A percentile compares a stretch with the other conserved stretches of the same genome.
phyloP scores from a whole-genome alignment of 2,888 invertebrate species.

The Pristionchus arcanus region DNA sequence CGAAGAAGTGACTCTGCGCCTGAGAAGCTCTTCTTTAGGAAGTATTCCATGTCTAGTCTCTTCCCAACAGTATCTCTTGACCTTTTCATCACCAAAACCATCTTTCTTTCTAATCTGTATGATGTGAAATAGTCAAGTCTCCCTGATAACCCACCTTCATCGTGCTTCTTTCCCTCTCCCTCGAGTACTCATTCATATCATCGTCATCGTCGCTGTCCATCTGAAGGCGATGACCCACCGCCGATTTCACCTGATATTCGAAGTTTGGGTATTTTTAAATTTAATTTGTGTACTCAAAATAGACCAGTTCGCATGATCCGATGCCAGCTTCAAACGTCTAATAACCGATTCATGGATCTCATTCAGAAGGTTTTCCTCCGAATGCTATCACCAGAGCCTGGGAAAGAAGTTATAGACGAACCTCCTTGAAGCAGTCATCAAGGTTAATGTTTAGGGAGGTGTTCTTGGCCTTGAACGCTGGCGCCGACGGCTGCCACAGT shows the following conservation, averaged over 20 bases:
- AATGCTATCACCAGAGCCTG: not conserved
- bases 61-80: no score
- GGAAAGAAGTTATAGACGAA: not conserved
- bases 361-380: not conserved
- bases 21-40: no score
- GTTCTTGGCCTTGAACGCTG: conserved; percentile 59
- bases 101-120: no score
- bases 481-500: conserved; percentile 75
- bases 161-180: conserved; percentile 13
- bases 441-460: conserved; percentile 11
- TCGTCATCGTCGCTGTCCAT: conserved; percentile 51
- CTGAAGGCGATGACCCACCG: not conserved
- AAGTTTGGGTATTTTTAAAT: no score
- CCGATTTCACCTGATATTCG: conserved; percentile 17
- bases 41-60: no score
- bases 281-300: no score
- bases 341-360: not conserved
- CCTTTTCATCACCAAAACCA: no score
- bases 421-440: conserved; percentile 54
- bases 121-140: no score
- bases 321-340: no score
- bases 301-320: no score
- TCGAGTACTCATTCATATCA: conserved; percentile 27
- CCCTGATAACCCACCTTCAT: conserved; percentile 3
- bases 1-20: conserved; percentile 62